Evolutionary conservation across 2,888 invertebrate genomes (phyloP).

Genomic region (Chironomus riparius): DNA sequence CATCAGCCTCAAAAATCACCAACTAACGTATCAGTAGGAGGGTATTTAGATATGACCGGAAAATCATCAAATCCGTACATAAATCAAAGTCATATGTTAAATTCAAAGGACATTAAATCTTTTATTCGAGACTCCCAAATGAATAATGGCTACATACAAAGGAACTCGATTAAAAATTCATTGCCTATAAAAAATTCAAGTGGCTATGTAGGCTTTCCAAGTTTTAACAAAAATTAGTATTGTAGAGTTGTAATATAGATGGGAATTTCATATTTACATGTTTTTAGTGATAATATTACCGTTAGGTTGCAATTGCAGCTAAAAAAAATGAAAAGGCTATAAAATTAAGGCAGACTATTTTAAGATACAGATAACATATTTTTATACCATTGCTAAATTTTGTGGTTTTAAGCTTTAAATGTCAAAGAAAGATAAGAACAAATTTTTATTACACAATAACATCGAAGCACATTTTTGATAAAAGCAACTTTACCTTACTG

Average conservation of each 20-base stretch:
- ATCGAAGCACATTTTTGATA: too few species aligned
- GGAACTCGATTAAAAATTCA: not conserved
- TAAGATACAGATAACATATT: too few species aligned
- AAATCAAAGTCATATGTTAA: not conserved
- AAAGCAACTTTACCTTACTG: too few species aligned
- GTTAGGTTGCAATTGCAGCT: too few species aligned
- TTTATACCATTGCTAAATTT: too few species aligned
- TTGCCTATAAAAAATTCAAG: not conserved
- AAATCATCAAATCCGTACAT: not conserved
- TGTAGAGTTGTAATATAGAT: not conserved
- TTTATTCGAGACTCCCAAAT: not conserved
- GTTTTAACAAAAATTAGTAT: not conserved
- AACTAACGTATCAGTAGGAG: not conserved
- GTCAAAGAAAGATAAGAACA: too few species aligned
- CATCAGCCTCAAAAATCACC: not conserved
- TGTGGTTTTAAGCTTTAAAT: too few species aligned
- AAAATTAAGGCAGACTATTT: too few species aligned
- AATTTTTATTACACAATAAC: too few species aligned
- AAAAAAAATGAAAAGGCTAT: too few species aligned
- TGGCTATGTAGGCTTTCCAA: not conserved
- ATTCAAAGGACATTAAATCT: not conserved
- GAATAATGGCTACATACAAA: conserved; percentile 23
- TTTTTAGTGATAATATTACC: too few species aligned
- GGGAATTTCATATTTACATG: too few species aligned
- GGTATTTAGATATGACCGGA: conserved; percentile 21